Evolutionary conservation across 2,113 vertebrate species (phyloP).

Genomic region (Eleginops maclovinus): DNA sequence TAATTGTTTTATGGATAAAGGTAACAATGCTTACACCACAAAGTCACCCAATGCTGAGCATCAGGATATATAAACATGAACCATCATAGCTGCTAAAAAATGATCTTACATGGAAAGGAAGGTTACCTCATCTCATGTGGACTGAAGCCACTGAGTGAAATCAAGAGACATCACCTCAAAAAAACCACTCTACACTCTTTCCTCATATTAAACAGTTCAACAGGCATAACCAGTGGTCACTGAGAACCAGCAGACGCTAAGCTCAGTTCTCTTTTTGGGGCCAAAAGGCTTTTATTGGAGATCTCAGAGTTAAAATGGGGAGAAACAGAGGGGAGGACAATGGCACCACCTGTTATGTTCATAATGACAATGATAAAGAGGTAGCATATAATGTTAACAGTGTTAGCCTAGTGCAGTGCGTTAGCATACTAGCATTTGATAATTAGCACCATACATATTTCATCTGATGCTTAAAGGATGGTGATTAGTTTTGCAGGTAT

Average conservation of each 20-base stretch:
- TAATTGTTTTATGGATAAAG: slow-evolving; percentile 41
- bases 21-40: not conserved
- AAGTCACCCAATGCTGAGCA: not conserved
- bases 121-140: not conserved
- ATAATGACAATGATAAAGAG: too few species aligned
- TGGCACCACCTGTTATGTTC: too few species aligned
- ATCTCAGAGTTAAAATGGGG: too few species aligned
- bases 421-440: not conserved
- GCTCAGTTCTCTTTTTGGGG: too few species aligned
- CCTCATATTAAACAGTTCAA: slow-evolving; percentile 22
- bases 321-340: too few species aligned
- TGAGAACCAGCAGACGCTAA: slow-evolving; percentile 3
- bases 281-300: too few species aligned
- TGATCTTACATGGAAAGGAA: not conserved
- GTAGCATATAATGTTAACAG: not conserved
- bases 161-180: slow-evolving; percentile 14
- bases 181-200: slow-evolving; percentile 35
- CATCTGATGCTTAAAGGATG: not conserved
- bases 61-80: not conserved
- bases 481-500: not conserved
- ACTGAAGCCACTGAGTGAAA: slow-evolving; percentile 14
- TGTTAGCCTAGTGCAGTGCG: not conserved
- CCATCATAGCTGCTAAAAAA: not conserved
- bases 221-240: slow-evolving; percentile 19
- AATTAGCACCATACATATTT: not conserved